Percentiles rank a stretch among this genome's conserved stretches.
Conservation (phyloP, 1,140 invertebrate species). For the Atta cephalotes region DNA sequence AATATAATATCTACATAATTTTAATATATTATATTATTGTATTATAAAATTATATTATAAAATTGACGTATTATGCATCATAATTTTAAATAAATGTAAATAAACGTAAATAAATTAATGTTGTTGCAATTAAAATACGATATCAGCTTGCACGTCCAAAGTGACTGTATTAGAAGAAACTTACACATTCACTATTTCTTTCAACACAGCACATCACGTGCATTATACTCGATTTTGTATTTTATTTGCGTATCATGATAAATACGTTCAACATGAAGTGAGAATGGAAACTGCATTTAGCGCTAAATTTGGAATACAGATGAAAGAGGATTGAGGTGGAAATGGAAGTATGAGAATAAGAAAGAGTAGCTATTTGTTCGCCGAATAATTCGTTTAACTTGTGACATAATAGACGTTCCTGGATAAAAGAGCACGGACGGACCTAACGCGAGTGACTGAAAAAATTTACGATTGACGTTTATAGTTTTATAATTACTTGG, state of each 20-base stretch:
- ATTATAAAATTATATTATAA: neutral
- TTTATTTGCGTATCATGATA: neutral
- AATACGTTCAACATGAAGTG: constrained; percentile 8
- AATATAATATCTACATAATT: neutral
- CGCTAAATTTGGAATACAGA: constrained; percentile 33
- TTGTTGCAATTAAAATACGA: neutral
- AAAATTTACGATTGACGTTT: neutral
- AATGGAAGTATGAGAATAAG: constrained; percentile 4
- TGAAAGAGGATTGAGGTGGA: neutral
- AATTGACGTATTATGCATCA: neutral
- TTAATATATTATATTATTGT: neutral
- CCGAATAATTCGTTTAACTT: constrained; percentile 34
- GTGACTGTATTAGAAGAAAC: neutral
- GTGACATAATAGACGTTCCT: neutral
- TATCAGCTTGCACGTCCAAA: neutral
- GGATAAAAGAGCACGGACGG: constrained; percentile 1
- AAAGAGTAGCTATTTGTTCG: constrained; percentile 14
- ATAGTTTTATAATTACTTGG: too few relatives aligned
- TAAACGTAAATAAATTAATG: neutral
- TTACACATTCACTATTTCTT: neutral
- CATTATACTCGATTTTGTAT: neutral
- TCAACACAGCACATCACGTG: neutral
- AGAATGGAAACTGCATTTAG: constrained; percentile 23
- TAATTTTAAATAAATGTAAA: constrained; percentile 12
- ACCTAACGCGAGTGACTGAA: constrained; percentile 6